Evolutionary conservation across 2,113 vertebrate species (phyloP).

Genomic region (Pandion haliaetus): DNA sequence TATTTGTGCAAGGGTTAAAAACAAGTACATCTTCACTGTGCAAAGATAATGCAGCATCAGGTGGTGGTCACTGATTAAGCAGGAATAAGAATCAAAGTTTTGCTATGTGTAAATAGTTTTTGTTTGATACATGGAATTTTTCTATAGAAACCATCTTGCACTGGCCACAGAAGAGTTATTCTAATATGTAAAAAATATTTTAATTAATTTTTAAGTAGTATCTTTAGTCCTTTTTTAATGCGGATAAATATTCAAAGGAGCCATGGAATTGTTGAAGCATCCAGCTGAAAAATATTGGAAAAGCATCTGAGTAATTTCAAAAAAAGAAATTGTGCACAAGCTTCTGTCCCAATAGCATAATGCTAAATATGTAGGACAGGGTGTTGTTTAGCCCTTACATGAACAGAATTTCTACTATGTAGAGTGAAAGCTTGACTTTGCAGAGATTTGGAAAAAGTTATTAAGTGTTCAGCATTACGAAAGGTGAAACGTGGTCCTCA

Average conservation of each 20-base stretch:
- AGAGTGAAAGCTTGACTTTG: not conserved
- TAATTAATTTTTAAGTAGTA: not conserved
- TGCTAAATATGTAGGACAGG: not conserved
- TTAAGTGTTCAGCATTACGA: rapidly evolving
- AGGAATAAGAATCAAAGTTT: not conserved
- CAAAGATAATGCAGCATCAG: not conserved
- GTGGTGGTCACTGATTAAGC: not conserved
- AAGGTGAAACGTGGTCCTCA: not conserved
- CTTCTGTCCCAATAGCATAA: not conserved
- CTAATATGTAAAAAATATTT: not conserved
- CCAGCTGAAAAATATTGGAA: not conserved
- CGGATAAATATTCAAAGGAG: not conserved
- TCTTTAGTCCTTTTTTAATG: not conserved
- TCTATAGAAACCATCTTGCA: not conserved
- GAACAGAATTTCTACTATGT: not conserved
- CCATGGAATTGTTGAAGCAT: not conserved
- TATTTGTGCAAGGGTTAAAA: not conserved
- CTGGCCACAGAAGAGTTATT: not conserved
- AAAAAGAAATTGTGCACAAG: not conserved
- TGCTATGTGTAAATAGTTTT: not conserved
- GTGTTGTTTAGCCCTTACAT: not conserved
- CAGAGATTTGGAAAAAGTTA: not conserved
- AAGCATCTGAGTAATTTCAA: not conserved
- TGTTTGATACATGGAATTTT: not conserved
- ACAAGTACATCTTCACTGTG: not conserved